Conservation (phyloP, 2,797 vertebrate species). For the Melanotaenia maccullochi region DNA sequence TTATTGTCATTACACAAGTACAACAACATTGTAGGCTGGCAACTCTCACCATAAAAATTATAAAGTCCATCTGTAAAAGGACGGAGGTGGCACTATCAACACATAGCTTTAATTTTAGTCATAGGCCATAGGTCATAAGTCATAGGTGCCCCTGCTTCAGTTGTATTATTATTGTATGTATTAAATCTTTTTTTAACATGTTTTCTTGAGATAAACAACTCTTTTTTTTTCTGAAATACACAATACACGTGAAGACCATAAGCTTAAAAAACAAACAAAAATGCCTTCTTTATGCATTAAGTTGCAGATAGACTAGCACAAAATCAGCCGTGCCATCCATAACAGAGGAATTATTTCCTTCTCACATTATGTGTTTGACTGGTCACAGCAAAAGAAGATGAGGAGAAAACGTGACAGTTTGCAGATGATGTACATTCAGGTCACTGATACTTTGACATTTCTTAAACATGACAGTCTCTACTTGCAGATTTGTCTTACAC, state of each 20-base stretch:
- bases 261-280: conserved; percentile 36
- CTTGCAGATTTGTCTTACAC: background rate
- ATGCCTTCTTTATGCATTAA: conserved; percentile 25
- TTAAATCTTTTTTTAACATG: conserved; percentile 53
- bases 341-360: conserved; percentile 20
- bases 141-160: conserved; percentile 36
- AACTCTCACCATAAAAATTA: background rate
- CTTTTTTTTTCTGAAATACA: conserved; percentile 41
- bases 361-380: conserved; percentile 16
- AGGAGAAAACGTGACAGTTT: conserved; percentile 10
- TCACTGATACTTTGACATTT: background rate
- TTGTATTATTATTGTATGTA: conserved; percentile 28
- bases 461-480: background rate
- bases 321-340: background rate
- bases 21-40: background rate
- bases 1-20: background rate
- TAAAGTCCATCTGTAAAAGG: conserved; percentile 33
- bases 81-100: conserved; percentile 66
- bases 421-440: background rate
- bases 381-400: conserved; percentile 8
- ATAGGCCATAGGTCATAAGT: too few relatives aligned
- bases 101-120: conserved; percentile 43
- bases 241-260: conserved; percentile 44
- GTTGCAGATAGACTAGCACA: background rate
- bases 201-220: conserved; percentile 53